These are phyloP conservation scores for Hyposmocoma kahamanoa DNA, from an alignment of 1,140 invertebrate species.

Conservation along the genomic window DNA sequence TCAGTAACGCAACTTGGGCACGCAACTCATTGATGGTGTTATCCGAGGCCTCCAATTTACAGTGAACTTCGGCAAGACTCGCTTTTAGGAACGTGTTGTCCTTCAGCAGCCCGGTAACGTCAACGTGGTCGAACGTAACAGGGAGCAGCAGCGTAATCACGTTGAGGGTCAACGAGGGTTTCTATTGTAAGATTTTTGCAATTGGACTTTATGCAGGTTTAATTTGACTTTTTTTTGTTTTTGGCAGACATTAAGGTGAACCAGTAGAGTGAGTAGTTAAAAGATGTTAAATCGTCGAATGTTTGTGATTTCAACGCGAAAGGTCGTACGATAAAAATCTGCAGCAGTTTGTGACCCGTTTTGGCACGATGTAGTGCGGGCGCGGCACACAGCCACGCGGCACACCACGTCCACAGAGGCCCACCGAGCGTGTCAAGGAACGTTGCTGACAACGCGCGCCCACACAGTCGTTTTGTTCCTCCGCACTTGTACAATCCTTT, in stretches of 20 bases:
- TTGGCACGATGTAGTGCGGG: conserved; percentile 20
- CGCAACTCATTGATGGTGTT: no score
- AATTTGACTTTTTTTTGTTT: no score
- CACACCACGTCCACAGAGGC: no score
- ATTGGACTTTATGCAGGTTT: no score
- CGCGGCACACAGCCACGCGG: no score
- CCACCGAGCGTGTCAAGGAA: conserved; percentile 32
- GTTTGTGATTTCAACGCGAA: conserved; percentile 25
- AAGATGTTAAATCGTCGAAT: conserved; percentile 29
- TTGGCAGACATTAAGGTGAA: conserved; percentile 18
- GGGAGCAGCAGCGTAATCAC: no score
- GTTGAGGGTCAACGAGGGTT: no score
- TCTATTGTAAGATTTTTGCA: no score
- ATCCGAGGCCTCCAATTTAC: no score
- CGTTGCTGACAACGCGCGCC: neutral
- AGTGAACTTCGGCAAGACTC: neutral
- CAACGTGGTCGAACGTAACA: no score
- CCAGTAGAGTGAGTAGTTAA: neutral
- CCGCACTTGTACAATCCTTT: conserved; percentile 17
- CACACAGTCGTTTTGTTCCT: conserved; percentile 8
- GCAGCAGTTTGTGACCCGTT: conserved; percentile 32
- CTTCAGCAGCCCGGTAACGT: neutral
- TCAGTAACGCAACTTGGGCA: no score
- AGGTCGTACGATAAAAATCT: conserved; percentile 33
- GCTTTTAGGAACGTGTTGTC: neutral